A percentile compares a stretch with the other conserved stretches of the same genome.
These are phyloP conservation scores for Drosophila glabriapex DNA, from an alignment of 2,888 invertebrate genomes.

Conservation along the genomic window DNA sequence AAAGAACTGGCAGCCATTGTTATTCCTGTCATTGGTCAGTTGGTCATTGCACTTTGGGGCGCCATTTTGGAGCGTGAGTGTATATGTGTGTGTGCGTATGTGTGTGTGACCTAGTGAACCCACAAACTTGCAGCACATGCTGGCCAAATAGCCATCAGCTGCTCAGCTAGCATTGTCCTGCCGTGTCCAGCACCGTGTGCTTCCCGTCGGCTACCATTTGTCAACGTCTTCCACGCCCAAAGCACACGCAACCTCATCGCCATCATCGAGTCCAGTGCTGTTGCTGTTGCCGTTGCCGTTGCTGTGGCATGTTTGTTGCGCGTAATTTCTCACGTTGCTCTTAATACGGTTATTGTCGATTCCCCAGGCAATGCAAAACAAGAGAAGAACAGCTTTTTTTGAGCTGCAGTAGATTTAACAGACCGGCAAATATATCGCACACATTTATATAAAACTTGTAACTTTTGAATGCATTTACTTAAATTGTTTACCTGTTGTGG, in stretches of 20 bases:
- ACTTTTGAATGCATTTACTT: neutral
- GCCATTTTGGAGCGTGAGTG: slow-evolving; percentile 9
- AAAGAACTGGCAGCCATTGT: slow-evolving; percentile 66
- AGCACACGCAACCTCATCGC: slow-evolving; percentile 68
- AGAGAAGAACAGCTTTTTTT: neutral
- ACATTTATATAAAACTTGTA: neutral
- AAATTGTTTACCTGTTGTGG: neutral
- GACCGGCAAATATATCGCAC: neutral
- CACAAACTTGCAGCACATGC: slow-evolving; percentile 61
- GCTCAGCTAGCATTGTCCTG: slow-evolving; percentile 43
- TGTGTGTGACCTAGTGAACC: slow-evolving; percentile 64
- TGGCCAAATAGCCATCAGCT: slow-evolving; percentile 54
- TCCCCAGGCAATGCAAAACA: slow-evolving; percentile 45
- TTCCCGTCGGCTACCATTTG: slow-evolving; percentile 69
- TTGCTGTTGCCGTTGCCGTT: slow-evolving; percentile 10
- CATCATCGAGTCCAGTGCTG: slow-evolving; percentile 29
- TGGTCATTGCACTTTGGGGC: slow-evolving; percentile 59
- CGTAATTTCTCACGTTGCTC: slow-evolving; percentile 61
- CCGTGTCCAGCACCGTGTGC: slow-evolving; percentile 52
- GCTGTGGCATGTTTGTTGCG: slow-evolving; percentile 68
- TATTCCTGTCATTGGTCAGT: slow-evolving; percentile 55
- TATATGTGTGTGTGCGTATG: slow-evolving; percentile 8
- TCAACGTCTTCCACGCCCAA: slow-evolving; percentile 69
- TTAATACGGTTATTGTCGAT: slow-evolving; percentile 23
- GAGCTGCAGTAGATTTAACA: neutral